Evolutionary conservation across 1,140 invertebrate genomes (phyloP).

Genomic region (Batillaria attramentaria): DNA sequence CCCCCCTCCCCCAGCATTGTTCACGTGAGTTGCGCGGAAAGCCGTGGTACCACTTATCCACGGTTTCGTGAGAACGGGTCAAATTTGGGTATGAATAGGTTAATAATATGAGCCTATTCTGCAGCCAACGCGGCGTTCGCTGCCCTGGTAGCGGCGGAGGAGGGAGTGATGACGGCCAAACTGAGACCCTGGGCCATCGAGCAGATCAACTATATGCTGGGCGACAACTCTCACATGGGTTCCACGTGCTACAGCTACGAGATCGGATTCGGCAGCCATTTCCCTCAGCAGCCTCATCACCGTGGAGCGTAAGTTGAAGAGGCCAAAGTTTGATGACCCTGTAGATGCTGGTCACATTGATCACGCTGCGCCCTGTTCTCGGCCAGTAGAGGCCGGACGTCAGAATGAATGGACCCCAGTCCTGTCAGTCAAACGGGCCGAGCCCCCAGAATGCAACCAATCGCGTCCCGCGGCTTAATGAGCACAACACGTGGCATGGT

Average conservation of each 20-base stretch:
- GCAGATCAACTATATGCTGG: slow-evolving; percentile 78
- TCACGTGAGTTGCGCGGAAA: too few species aligned
- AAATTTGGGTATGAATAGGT: not conserved
- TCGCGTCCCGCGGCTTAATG: too few species aligned
- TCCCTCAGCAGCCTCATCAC: slow-evolving; percentile 70
- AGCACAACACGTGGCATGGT: too few species aligned
- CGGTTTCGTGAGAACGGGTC: not conserved
- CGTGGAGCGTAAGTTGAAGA: slow-evolving; percentile 19
- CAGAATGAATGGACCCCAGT: too few species aligned
- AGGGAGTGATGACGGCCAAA: slow-evolving; percentile 25
- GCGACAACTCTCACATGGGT: slow-evolving; percentile 70
- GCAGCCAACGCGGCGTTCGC: slow-evolving; percentile 39
- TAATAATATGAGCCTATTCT: not conserved
- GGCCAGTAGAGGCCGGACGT: too few species aligned
- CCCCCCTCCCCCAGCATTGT: too few species aligned
- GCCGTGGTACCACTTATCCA: not conserved
- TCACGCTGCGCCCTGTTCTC: too few species aligned
- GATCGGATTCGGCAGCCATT: slow-evolving; percentile 77
- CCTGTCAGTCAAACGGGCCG: too few species aligned
- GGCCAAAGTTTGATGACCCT: too few species aligned
- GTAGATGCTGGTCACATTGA: too few species aligned
- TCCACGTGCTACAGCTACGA: slow-evolving; percentile 75
- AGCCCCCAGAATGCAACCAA: too few species aligned
- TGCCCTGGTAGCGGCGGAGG: slow-evolving; percentile 43
- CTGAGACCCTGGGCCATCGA: slow-evolving; percentile 74